Conservation (phyloP, 2,113 vertebrate genomes). For the Cheilinus undulatus region DNA sequence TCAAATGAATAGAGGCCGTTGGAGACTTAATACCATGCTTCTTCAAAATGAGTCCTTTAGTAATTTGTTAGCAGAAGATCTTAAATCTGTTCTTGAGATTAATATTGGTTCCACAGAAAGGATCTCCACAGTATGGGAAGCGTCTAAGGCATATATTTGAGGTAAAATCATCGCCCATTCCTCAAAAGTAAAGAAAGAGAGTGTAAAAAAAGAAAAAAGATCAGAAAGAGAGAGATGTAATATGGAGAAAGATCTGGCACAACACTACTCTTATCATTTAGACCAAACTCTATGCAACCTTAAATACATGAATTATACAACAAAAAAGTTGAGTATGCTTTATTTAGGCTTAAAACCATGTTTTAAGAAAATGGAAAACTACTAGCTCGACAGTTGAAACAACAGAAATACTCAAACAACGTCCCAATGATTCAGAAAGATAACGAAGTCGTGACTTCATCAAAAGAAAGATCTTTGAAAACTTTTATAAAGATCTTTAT, state of each 20-base stretch:
- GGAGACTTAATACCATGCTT: neutral
- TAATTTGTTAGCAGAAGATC: neutral
- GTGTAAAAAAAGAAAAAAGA: neutral
- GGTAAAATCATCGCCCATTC: neutral
- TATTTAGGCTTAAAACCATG: neutral
- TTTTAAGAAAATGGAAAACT: neutral
- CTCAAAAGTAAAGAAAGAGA: neutral
- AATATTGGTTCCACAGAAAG: neutral
- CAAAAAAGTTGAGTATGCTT: neutral
- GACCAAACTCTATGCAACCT: neutral
- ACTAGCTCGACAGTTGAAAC: neutral
- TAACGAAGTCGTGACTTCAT: no score
- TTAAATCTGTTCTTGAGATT: neutral
- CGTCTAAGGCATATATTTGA: neutral
- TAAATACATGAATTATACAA: neutral
- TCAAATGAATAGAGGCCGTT: neutral
- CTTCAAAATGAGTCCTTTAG: neutral
- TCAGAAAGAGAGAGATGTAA: neutral
- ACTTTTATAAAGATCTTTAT: neutral
- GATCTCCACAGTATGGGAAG: neutral
- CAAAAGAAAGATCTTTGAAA: no score
- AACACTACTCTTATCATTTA: neutral
- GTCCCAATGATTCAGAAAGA: neutral
- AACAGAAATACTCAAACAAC: neutral
- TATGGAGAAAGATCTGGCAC: neutral